These are phyloP conservation scores for Mesocentrotus franciscanus DNA, from an alignment of 53 echinoderm and acorn worm species.

Conservation along the genomic window DNA sequence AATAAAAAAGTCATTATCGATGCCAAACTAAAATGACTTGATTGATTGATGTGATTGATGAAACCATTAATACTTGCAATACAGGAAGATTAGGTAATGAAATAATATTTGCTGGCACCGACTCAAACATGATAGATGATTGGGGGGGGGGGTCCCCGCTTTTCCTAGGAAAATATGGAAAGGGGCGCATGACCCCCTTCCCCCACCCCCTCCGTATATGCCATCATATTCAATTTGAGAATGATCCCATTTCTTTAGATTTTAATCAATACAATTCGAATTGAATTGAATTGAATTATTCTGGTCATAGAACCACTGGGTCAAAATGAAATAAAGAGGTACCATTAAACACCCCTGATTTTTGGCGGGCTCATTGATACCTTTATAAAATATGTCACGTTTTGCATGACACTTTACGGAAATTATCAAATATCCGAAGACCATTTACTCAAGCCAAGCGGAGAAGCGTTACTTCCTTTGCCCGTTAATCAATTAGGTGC, in stretches of 20 bases:
- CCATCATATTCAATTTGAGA: too few species aligned
- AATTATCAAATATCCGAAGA: conserved; percentile 11
- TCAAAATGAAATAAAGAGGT: background rate
- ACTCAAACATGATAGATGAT: background rate
- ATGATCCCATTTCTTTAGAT: too few species aligned
- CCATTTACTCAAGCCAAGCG: conserved; percentile 27
- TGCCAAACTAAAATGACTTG: background rate
- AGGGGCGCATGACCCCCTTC: background rate
- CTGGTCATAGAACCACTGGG: background rate
- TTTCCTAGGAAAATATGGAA: too few species aligned
- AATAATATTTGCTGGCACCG: background rate
- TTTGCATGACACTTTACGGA: conserved; percentile 12
- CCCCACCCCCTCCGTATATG: background rate
- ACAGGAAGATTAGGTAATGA: background rate
- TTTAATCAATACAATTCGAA: too few species aligned
- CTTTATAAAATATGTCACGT: conserved; percentile 14
- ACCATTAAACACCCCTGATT: background rate
- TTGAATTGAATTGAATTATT: too few species aligned
- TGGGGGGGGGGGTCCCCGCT: too few species aligned
- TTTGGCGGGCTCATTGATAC: background rate
- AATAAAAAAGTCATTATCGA: too few species aligned
- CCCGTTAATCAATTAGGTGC: conserved; percentile 10
- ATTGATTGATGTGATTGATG: background rate
- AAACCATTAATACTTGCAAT: background rate
- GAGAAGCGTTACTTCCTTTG: conserved; percentile 9